Conservation (phyloP, 2,888 invertebrate species). For the Ariolimax columbianus region DNA sequence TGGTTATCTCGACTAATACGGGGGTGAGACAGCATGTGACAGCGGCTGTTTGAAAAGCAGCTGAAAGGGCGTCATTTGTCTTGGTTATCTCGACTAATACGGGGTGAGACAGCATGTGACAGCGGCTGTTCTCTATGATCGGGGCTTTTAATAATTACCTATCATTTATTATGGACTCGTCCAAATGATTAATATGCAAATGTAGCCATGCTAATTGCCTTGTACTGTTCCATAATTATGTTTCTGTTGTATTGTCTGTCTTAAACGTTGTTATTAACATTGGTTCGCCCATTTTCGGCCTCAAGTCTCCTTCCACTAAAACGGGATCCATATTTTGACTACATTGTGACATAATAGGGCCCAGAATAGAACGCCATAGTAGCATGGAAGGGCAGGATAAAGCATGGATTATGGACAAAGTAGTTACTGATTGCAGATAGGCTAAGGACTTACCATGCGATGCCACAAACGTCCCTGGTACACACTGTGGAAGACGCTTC, state of each 20-base stretch:
- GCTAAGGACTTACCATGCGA: too few relatives aligned
- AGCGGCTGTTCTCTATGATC: background rate
- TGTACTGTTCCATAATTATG: background rate
- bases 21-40: background rate
- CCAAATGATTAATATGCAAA: conserved; percentile 19
- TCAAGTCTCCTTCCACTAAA: too few relatives aligned
- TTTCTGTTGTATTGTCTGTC: background rate
- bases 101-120: background rate
- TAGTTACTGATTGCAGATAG: too few relatives aligned
- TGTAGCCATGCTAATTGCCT: conserved; percentile 18
- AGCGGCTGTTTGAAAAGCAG: background rate
- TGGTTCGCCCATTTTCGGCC: too few relatives aligned
- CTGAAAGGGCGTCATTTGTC: background rate
- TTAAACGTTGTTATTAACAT: too few relatives aligned
- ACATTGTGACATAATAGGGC: too few relatives aligned
- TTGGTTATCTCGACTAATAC: background rate
- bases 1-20: background rate
- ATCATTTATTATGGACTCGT: background rate
- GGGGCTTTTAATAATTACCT: background rate
- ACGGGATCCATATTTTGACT: too few relatives aligned
- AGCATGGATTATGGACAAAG: too few relatives aligned
- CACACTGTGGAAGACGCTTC: too few relatives aligned
- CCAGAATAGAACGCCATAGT: too few relatives aligned
- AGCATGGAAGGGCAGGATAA: too few relatives aligned
- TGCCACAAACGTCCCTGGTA: too few relatives aligned